Conservation (phyloP, 2,797 vertebrate species). For the Xiphorhynchus erythropygius region DNA sequence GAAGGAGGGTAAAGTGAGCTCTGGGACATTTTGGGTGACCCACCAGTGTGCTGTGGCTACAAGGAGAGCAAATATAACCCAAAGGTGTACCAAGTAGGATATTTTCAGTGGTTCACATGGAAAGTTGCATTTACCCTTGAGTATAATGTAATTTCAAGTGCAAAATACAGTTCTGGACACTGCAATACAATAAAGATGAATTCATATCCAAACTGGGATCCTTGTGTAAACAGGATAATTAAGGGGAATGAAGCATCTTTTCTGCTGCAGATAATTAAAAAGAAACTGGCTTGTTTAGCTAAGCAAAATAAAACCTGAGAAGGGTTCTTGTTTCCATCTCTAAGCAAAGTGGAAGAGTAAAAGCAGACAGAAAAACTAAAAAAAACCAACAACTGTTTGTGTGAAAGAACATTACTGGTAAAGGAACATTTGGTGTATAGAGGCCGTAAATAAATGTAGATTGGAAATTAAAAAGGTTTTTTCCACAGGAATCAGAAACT, state of each 20-base stretch:
- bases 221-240: neutral
- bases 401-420: neutral
- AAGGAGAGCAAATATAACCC: neutral
- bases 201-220: neutral
- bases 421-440: neutral
- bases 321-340: neutral
- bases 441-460: neutral
- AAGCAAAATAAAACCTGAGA: neutral
- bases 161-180: neutral
- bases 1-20: neutral
- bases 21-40: fast-evolving
- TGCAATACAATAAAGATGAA: neutral
- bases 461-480: neutral
- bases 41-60: neutral
- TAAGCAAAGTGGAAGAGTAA: neutral
- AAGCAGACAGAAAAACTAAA: neutral
- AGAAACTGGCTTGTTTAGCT: neutral
- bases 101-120: neutral
- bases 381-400: neutral
- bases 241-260: neutral
- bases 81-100: neutral
- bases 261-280: neutral
- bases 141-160: neutral
- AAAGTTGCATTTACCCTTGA: neutral
- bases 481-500: neutral